These are phyloP conservation scores for Troides oblongomaculatus DNA, from an alignment of 2,888 invertebrate genomes.

Conservation along the genomic window DNA sequence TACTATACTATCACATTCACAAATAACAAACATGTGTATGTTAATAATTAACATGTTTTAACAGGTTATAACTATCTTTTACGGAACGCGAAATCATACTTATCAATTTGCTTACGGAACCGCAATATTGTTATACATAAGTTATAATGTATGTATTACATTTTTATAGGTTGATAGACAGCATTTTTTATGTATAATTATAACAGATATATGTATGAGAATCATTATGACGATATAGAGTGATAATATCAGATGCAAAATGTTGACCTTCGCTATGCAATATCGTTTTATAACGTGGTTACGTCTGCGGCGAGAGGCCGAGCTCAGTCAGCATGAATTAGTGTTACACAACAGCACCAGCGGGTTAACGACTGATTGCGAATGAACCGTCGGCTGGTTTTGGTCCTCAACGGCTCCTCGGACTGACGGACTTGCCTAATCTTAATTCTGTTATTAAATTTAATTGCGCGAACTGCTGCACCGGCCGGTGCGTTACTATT, in stretches of 20 bases:
- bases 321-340: constrained; percentile 35
- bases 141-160: too few relatives aligned
- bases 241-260: constrained; percentile 28
- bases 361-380: constrained; percentile 59
- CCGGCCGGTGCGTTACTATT: constrained; percentile 11
- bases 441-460: constrained; percentile 44
- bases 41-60: too few relatives aligned
- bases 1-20: too few relatives aligned
- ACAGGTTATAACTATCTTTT: too few relatives aligned
- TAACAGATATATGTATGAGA: too few relatives aligned
- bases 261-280: constrained; percentile 41
- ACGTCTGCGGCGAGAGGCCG: constrained; percentile 34
- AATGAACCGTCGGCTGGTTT: constrained; percentile 48
- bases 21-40: too few relatives aligned
- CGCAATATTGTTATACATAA: too few relatives aligned
- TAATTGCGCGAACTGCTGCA: constrained; percentile 38
- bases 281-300: constrained; percentile 40
- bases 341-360: constrained; percentile 45
- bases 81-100: too few relatives aligned
- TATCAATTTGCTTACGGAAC: too few relatives aligned
- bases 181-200: too few relatives aligned
- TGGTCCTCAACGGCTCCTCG: constrained; percentile 34
- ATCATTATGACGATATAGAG: background rate
- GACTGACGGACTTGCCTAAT: constrained; percentile 39
- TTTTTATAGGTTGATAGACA: too few relatives aligned